A percentile compares a stretch with the other conserved stretches of the same genome.
Conservation (phyloP, 2,888 invertebrate genomes). For the Protodeltote pygarga region DNA sequence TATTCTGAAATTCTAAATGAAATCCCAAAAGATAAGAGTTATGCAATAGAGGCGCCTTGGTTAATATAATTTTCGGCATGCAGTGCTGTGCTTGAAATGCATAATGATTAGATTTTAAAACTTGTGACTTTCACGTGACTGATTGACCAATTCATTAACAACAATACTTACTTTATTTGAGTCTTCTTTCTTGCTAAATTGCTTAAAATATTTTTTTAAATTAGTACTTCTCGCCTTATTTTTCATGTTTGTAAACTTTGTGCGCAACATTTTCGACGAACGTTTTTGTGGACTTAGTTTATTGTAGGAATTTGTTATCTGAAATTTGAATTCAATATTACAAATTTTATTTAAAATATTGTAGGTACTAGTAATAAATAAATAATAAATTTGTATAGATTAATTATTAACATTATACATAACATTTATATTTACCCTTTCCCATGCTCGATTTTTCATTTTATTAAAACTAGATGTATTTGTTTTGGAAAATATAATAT, state of each 20-base stretch:
- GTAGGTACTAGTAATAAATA: no score
- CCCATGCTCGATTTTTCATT: constrained; percentile 72
- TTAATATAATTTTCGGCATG: no score
- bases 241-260: constrained; percentile 75
- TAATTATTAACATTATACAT: no score
- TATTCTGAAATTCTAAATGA: no score
- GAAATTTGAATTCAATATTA: constrained; percentile 30
- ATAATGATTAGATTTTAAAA: no score
- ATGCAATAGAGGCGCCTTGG: no score
- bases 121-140: no score
- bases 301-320: constrained; percentile 74
- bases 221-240: constrained; percentile 54
- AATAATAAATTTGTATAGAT: no score
- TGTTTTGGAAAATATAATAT: constrained; percentile 61
- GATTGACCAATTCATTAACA: background rate
- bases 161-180: constrained; percentile 45
- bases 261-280: constrained; percentile 64
- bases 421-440: constrained; percentile 60
- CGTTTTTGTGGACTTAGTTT: constrained; percentile 69
- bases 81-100: no score
- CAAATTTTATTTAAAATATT: background rate
- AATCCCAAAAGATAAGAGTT: no score
- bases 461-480: constrained; percentile 54
- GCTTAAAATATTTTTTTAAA: constrained; percentile 51
- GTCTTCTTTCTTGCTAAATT: constrained; percentile 52